Base-by-base conservation (phyloP, 2,888 invertebrate genomes). In the Colletes collaris region DNA sequence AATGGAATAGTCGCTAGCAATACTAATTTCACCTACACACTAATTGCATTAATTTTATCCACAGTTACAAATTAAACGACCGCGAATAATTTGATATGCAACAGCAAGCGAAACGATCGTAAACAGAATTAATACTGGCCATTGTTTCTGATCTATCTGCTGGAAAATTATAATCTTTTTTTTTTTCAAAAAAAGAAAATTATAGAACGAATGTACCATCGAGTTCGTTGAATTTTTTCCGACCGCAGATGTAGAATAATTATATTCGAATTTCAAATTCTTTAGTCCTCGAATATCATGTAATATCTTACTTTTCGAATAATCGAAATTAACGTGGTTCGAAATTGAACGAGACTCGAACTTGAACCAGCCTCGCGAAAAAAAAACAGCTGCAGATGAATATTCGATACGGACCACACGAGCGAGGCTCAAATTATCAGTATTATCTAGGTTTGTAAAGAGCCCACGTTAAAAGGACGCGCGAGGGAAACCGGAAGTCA, bases 361-460 rank as follows among this genome's bases (percentile, higher is more conserved):
- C 16, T 58, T 6, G 40, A 65, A 49, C 44, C 49, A 60, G n/a
- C 40, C 44, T 53, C 35, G 64, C 37, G 4, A 56, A 13, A 27
- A 37, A 58, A 16, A 69, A 16, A 59, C 49, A 37, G 19, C 55
- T 37, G 16, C 44, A 5, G 11, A n/a, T 40, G 19, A 27, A 37
- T 49, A 67, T 13, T 53, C 27, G n/a, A 50, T 50, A 50, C 53
- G 64, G 58, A 71, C 52, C 70, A 71, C 6, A 67, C n/a, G 49
- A 62, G 60, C 65, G 63, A 40, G 63, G 62, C 79, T 77, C 63
- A 77, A 66, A 77, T 77, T 76, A 79, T 79, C 79, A 79, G 79
- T 79, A 71, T 79, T 77, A 79, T 49, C 71, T 67, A 79, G 77
- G 77, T 79, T 77, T 79, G 6, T 71, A 77, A 46, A 46, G 62